Conservation (phyloP, 2,888 invertebrate genomes). For the Synergus umbraculus region DNA sequence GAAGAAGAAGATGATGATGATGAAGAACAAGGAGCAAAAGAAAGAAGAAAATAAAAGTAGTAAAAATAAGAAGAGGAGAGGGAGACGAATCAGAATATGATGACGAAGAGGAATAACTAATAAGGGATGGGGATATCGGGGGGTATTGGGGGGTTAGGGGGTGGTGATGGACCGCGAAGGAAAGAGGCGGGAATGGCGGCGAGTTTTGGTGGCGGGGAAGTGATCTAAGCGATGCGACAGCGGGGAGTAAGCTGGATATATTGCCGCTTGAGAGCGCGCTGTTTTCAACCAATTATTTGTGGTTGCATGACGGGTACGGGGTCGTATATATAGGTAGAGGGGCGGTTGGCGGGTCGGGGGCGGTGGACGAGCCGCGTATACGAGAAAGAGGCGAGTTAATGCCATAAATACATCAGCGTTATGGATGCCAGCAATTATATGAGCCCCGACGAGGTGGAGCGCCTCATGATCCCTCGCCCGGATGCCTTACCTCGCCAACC, state of each 20-base stretch:
- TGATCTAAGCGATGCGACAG: conserved; percentile 76
- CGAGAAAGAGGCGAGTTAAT: conserved; percentile 76
- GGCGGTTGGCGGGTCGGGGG: conserved; percentile 74
- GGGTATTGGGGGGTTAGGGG: conserved; percentile 38
- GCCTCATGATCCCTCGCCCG: conserved; percentile 70
- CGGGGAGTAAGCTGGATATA: conserved; percentile 77
- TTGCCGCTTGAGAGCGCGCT: conserved; percentile 74
- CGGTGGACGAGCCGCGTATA: conserved; percentile 62
- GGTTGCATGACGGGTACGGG: conserved; percentile 81
- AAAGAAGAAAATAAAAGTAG: conserved; percentile 41
- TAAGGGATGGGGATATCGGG: not conserved
- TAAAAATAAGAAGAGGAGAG: conserved; percentile 42
- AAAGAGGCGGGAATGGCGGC: conserved; percentile 58
- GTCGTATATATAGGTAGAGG: conserved; percentile 51
- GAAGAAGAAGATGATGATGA: conserved; percentile 42
- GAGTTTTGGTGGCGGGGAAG: conserved; percentile 71
- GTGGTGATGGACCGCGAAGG: conserved; percentile 48
- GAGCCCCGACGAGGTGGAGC: conserved; percentile 74
- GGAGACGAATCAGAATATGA: conserved; percentile 49
- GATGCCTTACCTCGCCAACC: conserved; percentile 66
- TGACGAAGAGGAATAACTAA: conserved; percentile 22
- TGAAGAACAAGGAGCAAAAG: conserved; percentile 52
- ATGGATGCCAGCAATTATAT: conserved; percentile 77
- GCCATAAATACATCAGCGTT: conserved; percentile 77
- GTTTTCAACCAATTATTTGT: conserved; percentile 77